phyloP scores from a whole-genome alignment of 2,797 vertebrate species.

The Tadarida brasiliensis region DNA sequence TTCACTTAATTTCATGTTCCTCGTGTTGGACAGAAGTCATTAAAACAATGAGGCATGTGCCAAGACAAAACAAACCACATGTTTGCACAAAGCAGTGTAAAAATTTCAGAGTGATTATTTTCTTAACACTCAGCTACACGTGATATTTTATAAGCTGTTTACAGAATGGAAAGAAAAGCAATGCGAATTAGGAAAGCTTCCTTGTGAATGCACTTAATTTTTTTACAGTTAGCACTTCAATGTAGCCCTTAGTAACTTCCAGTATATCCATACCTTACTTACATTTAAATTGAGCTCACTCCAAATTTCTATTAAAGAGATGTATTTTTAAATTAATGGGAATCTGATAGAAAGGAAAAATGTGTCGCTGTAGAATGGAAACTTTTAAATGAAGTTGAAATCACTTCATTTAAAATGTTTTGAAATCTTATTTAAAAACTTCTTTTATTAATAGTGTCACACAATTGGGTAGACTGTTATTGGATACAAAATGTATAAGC shows the following conservation, averaged over 20 bases:
- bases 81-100: constrained; percentile 75
- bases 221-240: constrained; percentile 86
- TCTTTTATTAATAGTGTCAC: constrained; percentile 49
- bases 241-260: constrained; percentile 69
- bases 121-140: constrained; percentile 26
- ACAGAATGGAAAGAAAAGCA: constrained; percentile 66
- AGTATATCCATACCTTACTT: constrained; percentile 49
- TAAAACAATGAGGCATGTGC: constrained; percentile 67
- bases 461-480: background rate
- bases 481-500: constrained; percentile 52
- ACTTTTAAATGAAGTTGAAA: constrained; percentile 73
- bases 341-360: constrained; percentile 77
- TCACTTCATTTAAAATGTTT: constrained; percentile 54
- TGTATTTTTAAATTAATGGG: constrained; percentile 75
- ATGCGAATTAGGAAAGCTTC: constrained; percentile 66
- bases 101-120: constrained; percentile 64
- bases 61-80: constrained; percentile 66
- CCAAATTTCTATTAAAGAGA: constrained; percentile 76
- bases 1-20: constrained; percentile 74
- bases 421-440: constrained; percentile 56
- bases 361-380: constrained; percentile 72
- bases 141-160: constrained; percentile 59
- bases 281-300: constrained; percentile 75
- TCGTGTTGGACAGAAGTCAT: constrained; percentile 71
- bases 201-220: constrained; percentile 87